Conservation (phyloP, 2,113 vertebrate genomes). For the Cairina moschata region DNA sequence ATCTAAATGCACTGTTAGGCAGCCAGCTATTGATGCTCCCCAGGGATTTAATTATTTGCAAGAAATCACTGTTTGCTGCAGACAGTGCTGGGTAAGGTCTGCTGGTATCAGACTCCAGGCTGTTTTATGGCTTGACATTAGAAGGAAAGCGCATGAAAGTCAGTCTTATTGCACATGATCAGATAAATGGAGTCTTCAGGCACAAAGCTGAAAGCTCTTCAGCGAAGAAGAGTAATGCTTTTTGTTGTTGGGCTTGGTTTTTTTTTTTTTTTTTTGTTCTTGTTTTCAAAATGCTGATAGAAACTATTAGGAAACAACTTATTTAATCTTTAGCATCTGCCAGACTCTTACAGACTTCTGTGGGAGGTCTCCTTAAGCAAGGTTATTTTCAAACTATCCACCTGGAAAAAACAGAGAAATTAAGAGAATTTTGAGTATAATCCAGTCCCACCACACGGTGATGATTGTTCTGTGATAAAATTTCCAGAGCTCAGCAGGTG, state of each 20-base stretch:
- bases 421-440: not conserved
- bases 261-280: not conserved
- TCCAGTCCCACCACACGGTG: not conserved
- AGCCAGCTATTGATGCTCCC: not conserved
- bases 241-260: not conserved
- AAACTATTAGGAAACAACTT: not conserved
- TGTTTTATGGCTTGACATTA: not conserved
- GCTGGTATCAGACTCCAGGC: constrained; percentile 8
- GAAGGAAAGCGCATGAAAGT: constrained; percentile 16
- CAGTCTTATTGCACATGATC: not conserved
- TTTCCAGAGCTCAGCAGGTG: constrained; percentile 15
- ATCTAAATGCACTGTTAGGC: not conserved
- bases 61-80: constrained; percentile 5
- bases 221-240: not conserved
- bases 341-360: not conserved
- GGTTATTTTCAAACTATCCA: constrained; percentile 36
- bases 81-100: not conserved
- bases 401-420: not conserved
- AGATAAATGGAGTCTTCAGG: constrained; percentile 9
- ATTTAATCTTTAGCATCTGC: not conserved
- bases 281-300: not conserved
- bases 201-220: constrained; percentile 12
- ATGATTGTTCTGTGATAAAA: not conserved
- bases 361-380: constrained; percentile 19
- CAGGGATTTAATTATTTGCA: constrained; percentile 20